Evolutionary conservation across 1,140 invertebrate species (phyloP).

Genomic region (Drosophila gunungcola): DNA sequence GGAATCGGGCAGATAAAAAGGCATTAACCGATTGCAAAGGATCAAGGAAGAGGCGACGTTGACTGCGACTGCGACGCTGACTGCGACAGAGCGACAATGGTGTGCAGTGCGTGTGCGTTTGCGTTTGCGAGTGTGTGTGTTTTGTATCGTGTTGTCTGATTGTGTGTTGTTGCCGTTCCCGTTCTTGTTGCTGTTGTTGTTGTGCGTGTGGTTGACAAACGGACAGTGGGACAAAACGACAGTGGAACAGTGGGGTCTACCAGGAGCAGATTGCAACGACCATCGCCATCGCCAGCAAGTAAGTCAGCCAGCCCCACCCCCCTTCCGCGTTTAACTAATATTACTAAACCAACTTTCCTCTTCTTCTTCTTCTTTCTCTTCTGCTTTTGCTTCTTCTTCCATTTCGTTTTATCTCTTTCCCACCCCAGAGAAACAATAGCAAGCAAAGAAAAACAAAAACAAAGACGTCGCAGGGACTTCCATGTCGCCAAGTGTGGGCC

Average conservation of each 20-base stretch:
- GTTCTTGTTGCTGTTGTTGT: constrained; percentile 4
- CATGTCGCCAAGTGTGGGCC: constrained; percentile 35
- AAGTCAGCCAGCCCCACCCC: neutral
- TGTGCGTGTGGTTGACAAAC: constrained; percentile 3
- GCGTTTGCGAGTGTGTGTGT: constrained; percentile 33
- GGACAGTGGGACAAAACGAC: neutral
- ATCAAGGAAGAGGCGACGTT: constrained; percentile 9
- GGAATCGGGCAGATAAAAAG: constrained; percentile 23
- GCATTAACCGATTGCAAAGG: constrained; percentile 12
- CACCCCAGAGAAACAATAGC: constrained; percentile 17
- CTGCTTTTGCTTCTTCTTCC: neutral
- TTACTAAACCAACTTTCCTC: constrained; percentile 1
- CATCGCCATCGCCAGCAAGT: neutral
- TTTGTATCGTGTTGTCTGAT: constrained; percentile 49
- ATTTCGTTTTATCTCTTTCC: constrained; percentile 1
- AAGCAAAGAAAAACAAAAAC: constrained; percentile 17
- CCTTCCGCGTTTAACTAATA: neutral
- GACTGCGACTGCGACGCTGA: constrained; percentile 9
- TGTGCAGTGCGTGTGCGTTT: constrained; percentile 29
- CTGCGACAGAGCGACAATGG: constrained; percentile 23
- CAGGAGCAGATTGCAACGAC: neutral
- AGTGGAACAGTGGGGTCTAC: neutral
- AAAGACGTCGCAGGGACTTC: constrained; percentile 21
- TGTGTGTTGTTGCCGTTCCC: constrained; percentile 22
- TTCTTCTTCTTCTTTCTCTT: too few species aligned